Percentiles rank a stretch among this genome's conserved stretches.
Evolutionary conservation across 2,113 vertebrate genomes (phyloP).

Genomic region (Equus quagga): DNA sequence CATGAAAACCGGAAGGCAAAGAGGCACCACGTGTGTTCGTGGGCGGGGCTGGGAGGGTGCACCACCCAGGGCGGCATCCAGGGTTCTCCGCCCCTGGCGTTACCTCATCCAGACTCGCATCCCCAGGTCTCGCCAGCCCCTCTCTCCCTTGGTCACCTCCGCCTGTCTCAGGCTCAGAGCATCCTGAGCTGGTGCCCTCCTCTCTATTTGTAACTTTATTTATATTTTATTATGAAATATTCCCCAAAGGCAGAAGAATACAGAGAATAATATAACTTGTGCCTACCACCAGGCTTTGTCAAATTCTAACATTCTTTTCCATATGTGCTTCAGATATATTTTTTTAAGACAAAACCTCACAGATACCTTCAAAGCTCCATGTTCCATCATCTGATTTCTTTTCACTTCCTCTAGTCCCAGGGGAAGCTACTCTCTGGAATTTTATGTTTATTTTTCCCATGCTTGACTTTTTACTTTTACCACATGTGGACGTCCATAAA

Average conservation of each 20-base stretch:
- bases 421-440: not conserved
- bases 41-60: not conserved
- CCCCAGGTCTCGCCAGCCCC: accelerated
- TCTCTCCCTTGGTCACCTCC: not conserved
- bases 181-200: not conserved
- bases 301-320: not conserved
- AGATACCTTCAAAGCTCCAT: not conserved
- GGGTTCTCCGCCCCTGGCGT: accelerated
- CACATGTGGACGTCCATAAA: not conserved
- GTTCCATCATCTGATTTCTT: not conserved
- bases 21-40: accelerated
- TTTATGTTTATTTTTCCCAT: not conserved
- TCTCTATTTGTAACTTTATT: not conserved
- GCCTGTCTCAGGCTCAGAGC: not conserved
- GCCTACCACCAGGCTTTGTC: not conserved
- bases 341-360: not conserved
- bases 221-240: not conserved
- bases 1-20: not conserved
- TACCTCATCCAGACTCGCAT: not conserved
- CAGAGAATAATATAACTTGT: not conserved
- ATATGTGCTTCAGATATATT: not conserved
- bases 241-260: not conserved
- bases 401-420: not conserved
- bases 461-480: not conserved
- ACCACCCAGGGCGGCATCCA: accelerated